Base-by-base conservation (phyloP, 2,888 invertebrate genomes). In the Agrilus biguttatus region DNA sequence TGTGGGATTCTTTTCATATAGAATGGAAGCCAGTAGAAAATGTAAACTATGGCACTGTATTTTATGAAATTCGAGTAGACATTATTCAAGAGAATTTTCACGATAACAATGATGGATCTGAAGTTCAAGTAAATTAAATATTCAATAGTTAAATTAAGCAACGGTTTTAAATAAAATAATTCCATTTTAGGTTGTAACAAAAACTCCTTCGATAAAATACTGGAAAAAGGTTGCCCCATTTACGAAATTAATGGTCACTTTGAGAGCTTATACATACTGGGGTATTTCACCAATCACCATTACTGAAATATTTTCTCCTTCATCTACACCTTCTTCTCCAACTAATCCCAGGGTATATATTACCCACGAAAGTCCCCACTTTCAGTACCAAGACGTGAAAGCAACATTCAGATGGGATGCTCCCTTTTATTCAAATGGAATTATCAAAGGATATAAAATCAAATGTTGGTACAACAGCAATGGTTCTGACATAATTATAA, bases 231-330 rank as follows among this genome's bases (percentile, higher is more conserved):
- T 80, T 39, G 61, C 73, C 4, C 86, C 91, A 0, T 87, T 83
- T 61, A 79, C 83, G 8, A 66, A 70, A 13, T 62, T 90, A 43
- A 77, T 78, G 44, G 77, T 89, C 14, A 77, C 81, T 2, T 74
- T 93, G 5, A 77, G 84, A 33, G 83, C 90, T 2, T 83, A 80
- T 59, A 88, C 90, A 0, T 81, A 81, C 54, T 92, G 92, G 91
- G 85, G 84, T 13, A 76, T 80, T 3, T 81, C 87, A 0, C 67
- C 73, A 2, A 73, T 76, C 14, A 74, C 78, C 0, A 69, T 75
- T 0, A 72, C 74, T 0, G 67, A 68, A n/a, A 59, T 85, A 0
- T 74, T 74, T 54, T 85, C 91, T 0, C 92, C 92, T 0, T 78
- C 85, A 47, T 84, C 87, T 8, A 77, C 78, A 17, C 92, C 92